Conservation (phyloP, 2,888 invertebrate genomes). For the Ectemnius lituratus region DNA sequence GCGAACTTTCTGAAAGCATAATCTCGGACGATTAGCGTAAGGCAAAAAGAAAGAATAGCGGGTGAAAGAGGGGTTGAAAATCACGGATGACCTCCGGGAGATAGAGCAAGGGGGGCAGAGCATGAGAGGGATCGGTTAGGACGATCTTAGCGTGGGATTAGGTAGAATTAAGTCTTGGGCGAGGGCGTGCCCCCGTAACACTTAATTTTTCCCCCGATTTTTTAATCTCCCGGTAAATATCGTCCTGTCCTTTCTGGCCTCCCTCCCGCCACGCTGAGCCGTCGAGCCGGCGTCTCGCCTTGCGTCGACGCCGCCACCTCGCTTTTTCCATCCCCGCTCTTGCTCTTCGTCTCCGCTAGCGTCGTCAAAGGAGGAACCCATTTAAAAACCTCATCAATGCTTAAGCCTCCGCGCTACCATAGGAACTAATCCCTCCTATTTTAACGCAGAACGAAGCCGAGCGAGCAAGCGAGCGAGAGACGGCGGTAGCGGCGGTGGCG, state of each 20-base stretch:
- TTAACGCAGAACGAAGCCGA: slow-evolving; percentile 70
- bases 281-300: slow-evolving; percentile 28
- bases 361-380: slow-evolving; percentile 78
- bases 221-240: slow-evolving; percentile 78
- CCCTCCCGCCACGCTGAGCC: slow-evolving; percentile 13
- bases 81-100: slow-evolving; percentile 45
- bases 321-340: slow-evolving; percentile 43
- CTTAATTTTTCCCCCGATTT: slow-evolving; percentile 78
- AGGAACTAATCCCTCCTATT: slow-evolving; percentile 78
- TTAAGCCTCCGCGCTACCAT: slow-evolving; percentile 77
- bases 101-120: slow-evolving; percentile 15
- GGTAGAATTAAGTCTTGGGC: slow-evolving; percentile 75
- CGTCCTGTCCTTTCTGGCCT: slow-evolving; percentile 65
- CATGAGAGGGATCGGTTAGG: slow-evolving; percentile 51
- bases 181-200: slow-evolving; percentile 76
- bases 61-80: slow-evolving; percentile 50
- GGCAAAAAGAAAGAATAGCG: slow-evolving; percentile 18
- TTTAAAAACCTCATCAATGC: slow-evolving; percentile 79
- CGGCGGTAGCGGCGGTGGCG: neutral
- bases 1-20: slow-evolving; percentile 35
- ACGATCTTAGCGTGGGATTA: slow-evolving; percentile 76
- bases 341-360: slow-evolving; percentile 52
- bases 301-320: slow-evolving; percentile 59
- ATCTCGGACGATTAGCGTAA: slow-evolving; percentile 52
- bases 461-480: slow-evolving; percentile 23